Percentiles rank a stretch among this genome's conserved stretches.
Conservation (phyloP, 2,797 vertebrate species). For the Peromyscus aztecus region DNA sequence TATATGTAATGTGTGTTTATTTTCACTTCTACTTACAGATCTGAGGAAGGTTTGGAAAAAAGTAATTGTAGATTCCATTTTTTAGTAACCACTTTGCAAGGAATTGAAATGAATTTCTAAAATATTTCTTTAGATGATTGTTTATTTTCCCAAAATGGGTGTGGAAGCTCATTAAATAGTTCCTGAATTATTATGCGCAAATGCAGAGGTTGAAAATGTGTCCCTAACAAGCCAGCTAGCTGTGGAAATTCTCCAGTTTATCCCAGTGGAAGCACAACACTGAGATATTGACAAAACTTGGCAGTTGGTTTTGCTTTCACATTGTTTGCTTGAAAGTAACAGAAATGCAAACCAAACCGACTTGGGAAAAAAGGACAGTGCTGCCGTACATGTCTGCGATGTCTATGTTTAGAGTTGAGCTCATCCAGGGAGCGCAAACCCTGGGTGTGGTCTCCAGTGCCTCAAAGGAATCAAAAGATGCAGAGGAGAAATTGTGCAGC, state of each 20-base stretch:
- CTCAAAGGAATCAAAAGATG: background rate
- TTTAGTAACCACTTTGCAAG: constrained; percentile 8
- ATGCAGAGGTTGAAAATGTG: background rate
- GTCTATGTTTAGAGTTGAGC: background rate
- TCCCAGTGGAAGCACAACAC: background rate
- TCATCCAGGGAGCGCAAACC: background rate
- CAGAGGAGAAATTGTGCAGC: background rate
- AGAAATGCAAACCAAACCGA: background rate
- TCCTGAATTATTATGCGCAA: background rate
- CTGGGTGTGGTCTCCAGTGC: background rate
- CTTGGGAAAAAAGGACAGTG: background rate
- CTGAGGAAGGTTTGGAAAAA: background rate
- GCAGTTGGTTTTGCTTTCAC: background rate
- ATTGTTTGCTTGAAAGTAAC: background rate
- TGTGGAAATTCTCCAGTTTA: background rate
- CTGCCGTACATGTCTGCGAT: background rate
- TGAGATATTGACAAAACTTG: background rate
- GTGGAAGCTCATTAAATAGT: background rate
- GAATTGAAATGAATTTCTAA: background rate
- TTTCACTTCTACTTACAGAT: constrained; percentile 28
- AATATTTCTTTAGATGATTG: background rate
- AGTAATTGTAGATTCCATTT: background rate
- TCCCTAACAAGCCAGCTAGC: background rate
- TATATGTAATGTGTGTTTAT: background rate
- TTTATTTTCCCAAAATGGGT: background rate